phyloP scores from a whole-genome alignment of 2,797 vertebrate genomes.

The Enteromius radiatus region DNA sequence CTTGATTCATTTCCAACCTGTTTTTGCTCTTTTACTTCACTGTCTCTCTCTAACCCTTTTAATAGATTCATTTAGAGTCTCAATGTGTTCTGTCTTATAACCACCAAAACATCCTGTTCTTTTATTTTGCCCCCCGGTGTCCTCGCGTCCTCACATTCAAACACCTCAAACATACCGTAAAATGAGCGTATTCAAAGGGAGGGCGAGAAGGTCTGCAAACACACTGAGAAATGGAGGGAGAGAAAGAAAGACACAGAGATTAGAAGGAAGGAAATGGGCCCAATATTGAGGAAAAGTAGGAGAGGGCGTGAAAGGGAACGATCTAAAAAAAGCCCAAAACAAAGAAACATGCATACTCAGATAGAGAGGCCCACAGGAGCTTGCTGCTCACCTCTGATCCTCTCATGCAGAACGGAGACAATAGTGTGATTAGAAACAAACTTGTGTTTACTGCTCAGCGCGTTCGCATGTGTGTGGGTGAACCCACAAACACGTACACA shows the following conservation, averaged over 20 bases:
- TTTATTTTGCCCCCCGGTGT: conserved; percentile 24
- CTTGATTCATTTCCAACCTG: not conserved
- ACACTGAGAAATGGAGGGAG: not conserved
- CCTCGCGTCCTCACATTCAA: conserved; percentile 25
- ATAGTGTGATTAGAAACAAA: conserved; percentile 76
- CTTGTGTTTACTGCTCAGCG: conserved; percentile 70
- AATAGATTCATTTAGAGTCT: conserved; percentile 17
- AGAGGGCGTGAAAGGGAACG: not conserved
- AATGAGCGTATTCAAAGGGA: not conserved
- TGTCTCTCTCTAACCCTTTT: conserved; percentile 14
- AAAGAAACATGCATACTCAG: conserved; percentile 30
- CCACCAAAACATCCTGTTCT: conserved; percentile 27
- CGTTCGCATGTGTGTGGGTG: conserved; percentile 31
- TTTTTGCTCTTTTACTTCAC: not conserved
- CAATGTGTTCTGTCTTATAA: conserved; percentile 27
- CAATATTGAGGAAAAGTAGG: not conserved
- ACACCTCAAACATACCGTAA: conserved; percentile 38
- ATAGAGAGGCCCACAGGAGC: conserved; percentile 66
- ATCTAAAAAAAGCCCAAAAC: conserved; percentile 12
- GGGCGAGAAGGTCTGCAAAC: not conserved
- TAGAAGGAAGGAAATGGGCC: not conserved
- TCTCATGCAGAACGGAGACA: conserved; percentile 79
- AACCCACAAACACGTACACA: conserved; percentile 32
- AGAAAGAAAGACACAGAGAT: conserved; percentile 1
- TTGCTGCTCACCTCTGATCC: conserved; percentile 71